Conservation (phyloP, 2,888 invertebrate genomes). For the Pseudolycoriella hygida region DNA sequence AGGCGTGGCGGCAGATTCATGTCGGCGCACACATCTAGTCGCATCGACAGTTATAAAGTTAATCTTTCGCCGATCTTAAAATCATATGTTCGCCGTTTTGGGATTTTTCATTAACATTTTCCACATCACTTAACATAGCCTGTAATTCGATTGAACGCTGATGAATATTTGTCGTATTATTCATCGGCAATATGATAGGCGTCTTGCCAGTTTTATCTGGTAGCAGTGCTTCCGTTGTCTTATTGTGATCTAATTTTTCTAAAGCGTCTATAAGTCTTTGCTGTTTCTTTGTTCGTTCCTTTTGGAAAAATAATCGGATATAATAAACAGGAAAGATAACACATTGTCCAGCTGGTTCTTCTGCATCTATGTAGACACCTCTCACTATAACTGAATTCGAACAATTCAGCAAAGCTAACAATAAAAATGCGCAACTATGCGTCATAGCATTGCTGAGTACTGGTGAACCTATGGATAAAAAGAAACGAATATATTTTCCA, state of each 20-base stretch:
- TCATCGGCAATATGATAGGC: neutral
- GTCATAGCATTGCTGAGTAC: constrained; percentile 67
- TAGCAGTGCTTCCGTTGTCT: constrained; percentile 8
- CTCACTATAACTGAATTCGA: constrained; percentile 74
- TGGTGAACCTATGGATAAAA: constrained; percentile 37
- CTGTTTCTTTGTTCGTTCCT: constrained; percentile 43
- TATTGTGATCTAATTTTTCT: constrained; percentile 14
- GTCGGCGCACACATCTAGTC: too few relatives aligned
- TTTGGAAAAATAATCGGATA: constrained; percentile 56
- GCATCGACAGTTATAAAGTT: too few relatives aligned
- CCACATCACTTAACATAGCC: neutral
- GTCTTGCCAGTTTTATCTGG: constrained; percentile 9
- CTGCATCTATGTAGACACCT: constrained; percentile 76
- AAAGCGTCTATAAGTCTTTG: constrained; percentile 23
- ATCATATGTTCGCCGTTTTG: too few relatives aligned
- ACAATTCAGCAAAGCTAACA: constrained; percentile 64
- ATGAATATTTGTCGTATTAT: neutral
- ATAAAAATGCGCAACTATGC: constrained; percentile 50
- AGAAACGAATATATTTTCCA: neutral
- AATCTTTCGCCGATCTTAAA: too few relatives aligned
- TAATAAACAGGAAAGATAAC: constrained; percentile 74
- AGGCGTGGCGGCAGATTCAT: too few relatives aligned
- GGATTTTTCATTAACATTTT: neutral
- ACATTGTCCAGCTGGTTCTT: constrained; percentile 65
- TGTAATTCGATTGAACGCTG: constrained; percentile 2